These are phyloP conservation scores for Bufo bufo DNA, from an alignment of 2,113 vertebrate species.

Conservation along the genomic window DNA sequence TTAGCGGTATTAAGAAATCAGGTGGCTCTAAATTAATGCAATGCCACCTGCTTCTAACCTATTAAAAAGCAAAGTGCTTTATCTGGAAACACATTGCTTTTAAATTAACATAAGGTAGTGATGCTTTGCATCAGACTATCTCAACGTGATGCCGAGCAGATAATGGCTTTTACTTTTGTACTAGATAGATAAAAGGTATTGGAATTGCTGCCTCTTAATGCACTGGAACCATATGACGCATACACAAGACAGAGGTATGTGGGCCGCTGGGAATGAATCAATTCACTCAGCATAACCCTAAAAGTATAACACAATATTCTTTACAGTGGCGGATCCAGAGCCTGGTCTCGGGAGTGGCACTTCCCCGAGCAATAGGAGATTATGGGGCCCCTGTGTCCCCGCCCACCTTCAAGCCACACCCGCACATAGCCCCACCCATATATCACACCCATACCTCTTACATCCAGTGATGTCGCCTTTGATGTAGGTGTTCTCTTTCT, in stretches of 20 bases:
- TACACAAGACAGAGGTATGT: not conserved
- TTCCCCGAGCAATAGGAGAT: too few species aligned
- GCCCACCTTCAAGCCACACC: too few species aligned
- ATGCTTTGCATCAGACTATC: not conserved
- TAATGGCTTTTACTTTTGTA: not conserved
- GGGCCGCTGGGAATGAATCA: not conserved
- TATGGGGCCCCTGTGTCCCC: too few species aligned
- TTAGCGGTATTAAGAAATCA: not conserved
- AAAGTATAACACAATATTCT: not conserved
- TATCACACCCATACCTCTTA: too few species aligned
- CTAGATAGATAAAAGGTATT: not conserved
- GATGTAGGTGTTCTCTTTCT: too few species aligned
- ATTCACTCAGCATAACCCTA: not conserved
- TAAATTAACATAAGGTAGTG: conserved; percentile 6
- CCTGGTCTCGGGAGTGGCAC: too few species aligned
- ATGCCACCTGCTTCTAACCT: not conserved
- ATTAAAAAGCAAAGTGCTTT: not conserved
- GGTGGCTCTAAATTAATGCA: not conserved
- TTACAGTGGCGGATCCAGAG: too few species aligned
- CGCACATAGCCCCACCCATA: too few species aligned
- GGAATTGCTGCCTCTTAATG: not conserved
- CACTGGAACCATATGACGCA: not conserved
- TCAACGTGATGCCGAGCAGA: not conserved
- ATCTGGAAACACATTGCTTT: conserved; percentile 1
- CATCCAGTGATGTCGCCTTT: too few species aligned